These are phyloP conservation scores for Amphipyra berbera DNA, from an alignment of 2,888 invertebrate species.

Conservation along the genomic window DNA sequence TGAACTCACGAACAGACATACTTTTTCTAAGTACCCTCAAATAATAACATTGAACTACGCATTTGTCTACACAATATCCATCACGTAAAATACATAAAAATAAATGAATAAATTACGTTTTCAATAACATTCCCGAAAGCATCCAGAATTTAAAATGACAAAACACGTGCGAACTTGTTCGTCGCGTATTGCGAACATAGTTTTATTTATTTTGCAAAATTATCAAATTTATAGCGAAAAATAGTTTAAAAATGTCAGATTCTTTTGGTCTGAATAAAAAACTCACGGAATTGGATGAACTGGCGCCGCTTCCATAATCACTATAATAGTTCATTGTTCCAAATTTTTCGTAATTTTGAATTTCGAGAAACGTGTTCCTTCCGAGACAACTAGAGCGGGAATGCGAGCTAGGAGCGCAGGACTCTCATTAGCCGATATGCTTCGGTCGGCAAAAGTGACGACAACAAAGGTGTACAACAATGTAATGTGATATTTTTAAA, in stretches of 20 bases:
- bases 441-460: slow-evolving; percentile 18
- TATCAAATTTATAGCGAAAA: background rate
- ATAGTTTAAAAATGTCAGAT: slow-evolving; percentile 5
- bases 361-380: slow-evolving; percentile 46
- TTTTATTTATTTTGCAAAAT: background rate
- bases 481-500: slow-evolving; percentile 46
- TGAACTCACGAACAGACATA: slow-evolving; percentile 10
- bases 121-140: background rate
- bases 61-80: background rate
- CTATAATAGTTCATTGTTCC: slow-evolving; percentile 64
- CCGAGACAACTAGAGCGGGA: slow-evolving; percentile 49
- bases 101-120: background rate
- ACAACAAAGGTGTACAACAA: slow-evolving; percentile 15
- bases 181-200: background rate
- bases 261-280: slow-evolving; percentile 5
- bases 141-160: background rate
- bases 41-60: background rate
- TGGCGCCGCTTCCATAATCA: slow-evolving; percentile 73
- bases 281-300: slow-evolving; percentile 73
- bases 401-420: slow-evolving; percentile 20
- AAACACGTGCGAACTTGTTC: slow-evolving; percentile 37
- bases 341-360: slow-evolving; percentile 51
- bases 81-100: background rate
- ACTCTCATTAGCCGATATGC: slow-evolving; percentile 23
- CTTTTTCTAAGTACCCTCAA: slow-evolving; percentile 26